phyloP scores from a whole-genome alignment of 2,113 vertebrate genomes.

The Cichladusa arquata region DNA sequence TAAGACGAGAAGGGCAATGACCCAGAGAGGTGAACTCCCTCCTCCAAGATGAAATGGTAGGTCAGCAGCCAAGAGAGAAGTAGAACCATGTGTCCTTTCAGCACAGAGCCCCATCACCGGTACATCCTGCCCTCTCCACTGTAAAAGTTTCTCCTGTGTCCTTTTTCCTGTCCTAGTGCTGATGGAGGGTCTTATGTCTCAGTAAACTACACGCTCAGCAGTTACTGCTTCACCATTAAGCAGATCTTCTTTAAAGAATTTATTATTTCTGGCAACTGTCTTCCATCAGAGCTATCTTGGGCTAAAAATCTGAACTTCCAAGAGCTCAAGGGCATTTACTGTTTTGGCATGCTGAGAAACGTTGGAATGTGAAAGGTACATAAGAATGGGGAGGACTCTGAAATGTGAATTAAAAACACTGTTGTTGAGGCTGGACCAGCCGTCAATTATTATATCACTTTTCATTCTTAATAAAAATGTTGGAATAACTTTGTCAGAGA shows the following conservation, averaged over 20 bases:
- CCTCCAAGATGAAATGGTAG: background rate
- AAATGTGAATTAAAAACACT: background rate
- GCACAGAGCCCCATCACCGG: background rate
- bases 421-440: background rate
- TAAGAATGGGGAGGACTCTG: background rate
- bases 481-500: background rate
- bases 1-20: background rate
- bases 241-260: background rate
- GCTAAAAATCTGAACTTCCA: background rate
- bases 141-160: background rate
- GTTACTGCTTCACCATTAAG: background rate
- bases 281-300: background rate
- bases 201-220: background rate
- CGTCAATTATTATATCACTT: background rate
- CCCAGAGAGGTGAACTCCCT: background rate
- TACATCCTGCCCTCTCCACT: background rate
- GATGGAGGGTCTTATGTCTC: background rate
- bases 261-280: background rate
- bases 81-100: background rate
- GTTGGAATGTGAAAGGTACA: background rate
- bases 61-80: background rate
- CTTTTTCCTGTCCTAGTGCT: background rate
- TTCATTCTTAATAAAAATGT: background rate
- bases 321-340: background rate
- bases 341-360: background rate